Conservation (phyloP, 2,113 vertebrate genomes). For the Orientallactaga bullata region DNA sequence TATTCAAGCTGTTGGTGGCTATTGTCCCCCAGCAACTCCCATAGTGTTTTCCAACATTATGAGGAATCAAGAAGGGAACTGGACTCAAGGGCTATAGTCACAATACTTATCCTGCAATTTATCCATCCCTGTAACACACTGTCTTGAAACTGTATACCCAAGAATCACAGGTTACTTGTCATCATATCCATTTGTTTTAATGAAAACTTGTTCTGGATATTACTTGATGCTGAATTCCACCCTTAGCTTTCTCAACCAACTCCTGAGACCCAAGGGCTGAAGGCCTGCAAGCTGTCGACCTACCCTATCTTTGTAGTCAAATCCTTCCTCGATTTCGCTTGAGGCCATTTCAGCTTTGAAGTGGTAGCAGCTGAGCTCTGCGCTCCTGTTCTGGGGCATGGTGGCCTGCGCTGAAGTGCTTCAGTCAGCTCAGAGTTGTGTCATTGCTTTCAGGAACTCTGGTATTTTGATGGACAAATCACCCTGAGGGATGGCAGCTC, state of each 20-base stretch:
- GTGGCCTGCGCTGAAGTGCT: background rate
- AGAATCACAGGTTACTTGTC: background rate
- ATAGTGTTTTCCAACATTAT: too few relatives aligned
- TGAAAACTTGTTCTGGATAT: background rate
- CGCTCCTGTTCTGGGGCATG: background rate
- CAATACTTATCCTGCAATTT: too few relatives aligned
- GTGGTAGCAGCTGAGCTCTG: background rate
- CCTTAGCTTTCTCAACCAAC: background rate
- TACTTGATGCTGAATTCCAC: background rate
- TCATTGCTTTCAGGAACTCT: background rate
- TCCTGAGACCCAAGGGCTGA: background rate
- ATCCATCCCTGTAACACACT: too few relatives aligned
- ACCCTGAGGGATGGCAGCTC: background rate
- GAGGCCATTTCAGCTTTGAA: too few relatives aligned
- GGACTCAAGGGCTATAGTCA: too few relatives aligned
- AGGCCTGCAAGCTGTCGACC: background rate
- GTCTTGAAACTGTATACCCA: background rate
- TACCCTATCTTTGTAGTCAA: background rate
- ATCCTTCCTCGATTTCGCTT: background rate
- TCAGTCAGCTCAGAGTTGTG: background rate
- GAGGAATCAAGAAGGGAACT: too few relatives aligned
- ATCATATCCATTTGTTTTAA: background rate
- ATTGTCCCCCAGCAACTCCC: too few relatives aligned
- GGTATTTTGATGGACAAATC: background rate
- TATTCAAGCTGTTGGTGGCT: too few relatives aligned